Base-by-base conservation (phyloP, 2,113 vertebrate species). In the Oxygymnocypris stewartii region DNA sequence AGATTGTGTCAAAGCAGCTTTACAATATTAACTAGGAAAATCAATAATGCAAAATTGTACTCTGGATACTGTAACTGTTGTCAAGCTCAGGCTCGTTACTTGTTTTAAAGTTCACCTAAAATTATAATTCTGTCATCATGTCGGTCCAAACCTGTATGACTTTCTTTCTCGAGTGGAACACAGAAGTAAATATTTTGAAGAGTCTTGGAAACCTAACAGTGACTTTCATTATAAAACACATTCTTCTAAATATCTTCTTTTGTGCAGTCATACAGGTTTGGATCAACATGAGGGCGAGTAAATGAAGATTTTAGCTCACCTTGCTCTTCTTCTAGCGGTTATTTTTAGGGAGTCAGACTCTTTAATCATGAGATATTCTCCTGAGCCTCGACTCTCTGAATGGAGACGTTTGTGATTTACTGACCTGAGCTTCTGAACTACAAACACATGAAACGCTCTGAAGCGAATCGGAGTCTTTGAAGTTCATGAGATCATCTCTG, bases 301-400 rank as follows among this genome's bases (percentile, higher is more conserved):
- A 8, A 10, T 9, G 67, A n/a, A 61, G 57, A 61, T 61, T 59
- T 59, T 8, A 54, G 51, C 16, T 18, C 67, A 37, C 31, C 67
- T 37, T 5, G 6, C 79, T 84, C 63, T 47, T 79, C 83, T 84
- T 83, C 49, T 67, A 20, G 25, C 4, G 40, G 16, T 77, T 88
- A 84, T 86, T 86, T 82, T 88, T 84, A 87, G 85, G 47, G 57
- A 80, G 37, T 49, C 54, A 42, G 83, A 42, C 47, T 71, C 87
- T 87, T 51, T 87, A 87, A 90, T 88, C 86, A 87, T 61, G 40
- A 84, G 67, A 71, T 71, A 71, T 71, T 71, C 67, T 71, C 12
- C 49, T 49, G 47, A 49, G 47, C 47, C 47, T 12, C 18, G 2
- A 59, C 57, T 67, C 82, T 84, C 76, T 49, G 83, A 89, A 85